phyloP scores from a whole-genome alignment of 1,140 invertebrate genomes.

The Drosophila seguyi region DNA sequence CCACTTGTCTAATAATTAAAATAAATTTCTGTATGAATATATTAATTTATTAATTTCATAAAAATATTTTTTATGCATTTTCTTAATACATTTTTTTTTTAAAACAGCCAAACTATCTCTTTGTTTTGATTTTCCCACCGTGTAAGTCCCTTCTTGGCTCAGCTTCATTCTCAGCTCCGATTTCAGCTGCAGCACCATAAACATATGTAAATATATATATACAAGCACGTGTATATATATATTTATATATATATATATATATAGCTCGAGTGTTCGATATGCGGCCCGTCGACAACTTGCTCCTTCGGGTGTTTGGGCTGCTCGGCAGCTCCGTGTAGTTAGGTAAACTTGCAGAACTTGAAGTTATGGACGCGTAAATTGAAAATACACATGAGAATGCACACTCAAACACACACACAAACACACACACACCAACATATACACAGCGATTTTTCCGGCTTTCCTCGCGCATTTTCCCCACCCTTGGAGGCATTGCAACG shows the following conservation, averaged over 20 bases:
- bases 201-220: constrained; percentile 3
- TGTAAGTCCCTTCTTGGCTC: constrained; percentile 16
- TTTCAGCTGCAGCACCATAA: constrained; percentile 41
- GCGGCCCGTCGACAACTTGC: constrained; percentile 47
- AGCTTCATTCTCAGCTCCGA: constrained; percentile 14
- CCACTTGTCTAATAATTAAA: neutral
- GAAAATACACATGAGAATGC: constrained; percentile 79
- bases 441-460: constrained; percentile 4
- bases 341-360: constrained; percentile 78
- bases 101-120: neutral
- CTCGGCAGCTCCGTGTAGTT: constrained; percentile 26
- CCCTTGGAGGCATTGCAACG: constrained; percentile 52
- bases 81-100: neutral
- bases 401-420: constrained; percentile 13
- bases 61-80: no score
- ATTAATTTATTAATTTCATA: no score
- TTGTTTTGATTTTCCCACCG: neutral
- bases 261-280: constrained; percentile 75
- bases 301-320: constrained; percentile 18
- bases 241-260: neutral
- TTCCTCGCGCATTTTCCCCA: neutral
- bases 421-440: constrained; percentile 5
- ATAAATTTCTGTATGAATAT: neutral
- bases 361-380: constrained; percentile 84
- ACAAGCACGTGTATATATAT: neutral